phyloP scores from a whole-genome alignment of 2,888 invertebrate genomes.

The Ophioninae sp. region DNA sequence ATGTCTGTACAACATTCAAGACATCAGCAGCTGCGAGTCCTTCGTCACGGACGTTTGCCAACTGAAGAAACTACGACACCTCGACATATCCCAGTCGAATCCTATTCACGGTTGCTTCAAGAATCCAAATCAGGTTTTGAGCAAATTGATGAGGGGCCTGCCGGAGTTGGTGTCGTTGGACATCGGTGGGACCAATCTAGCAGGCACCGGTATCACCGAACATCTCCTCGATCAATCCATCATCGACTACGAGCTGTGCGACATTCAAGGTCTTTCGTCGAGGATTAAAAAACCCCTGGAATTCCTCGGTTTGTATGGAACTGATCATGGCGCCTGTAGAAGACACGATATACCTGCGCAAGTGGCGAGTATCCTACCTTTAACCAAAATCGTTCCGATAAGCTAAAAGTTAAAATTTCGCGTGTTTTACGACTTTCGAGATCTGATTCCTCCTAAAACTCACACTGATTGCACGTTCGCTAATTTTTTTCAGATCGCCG shows the following conservation, averaged over 20 bases:
- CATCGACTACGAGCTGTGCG: slow-evolving; percentile 81
- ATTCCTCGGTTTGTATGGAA: slow-evolving; percentile 95
- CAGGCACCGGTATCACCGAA: slow-evolving; percentile 90
- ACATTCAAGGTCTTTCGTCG: slow-evolving; percentile 93
- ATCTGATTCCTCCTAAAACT: not conserved
- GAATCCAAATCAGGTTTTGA: slow-evolving; percentile 88
- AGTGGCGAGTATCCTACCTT: slow-evolving; percentile 83
- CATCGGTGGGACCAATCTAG: slow-evolving; percentile 97
- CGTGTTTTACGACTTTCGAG: too few species aligned
- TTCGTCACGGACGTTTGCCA: slow-evolving; percentile 79
- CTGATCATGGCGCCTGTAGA: slow-evolving; percentile 93
- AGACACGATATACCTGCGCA: slow-evolving; percentile 95
- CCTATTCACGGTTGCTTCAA: slow-evolving; percentile 88
- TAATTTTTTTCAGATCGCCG: slow-evolving; percentile 87
- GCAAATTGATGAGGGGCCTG: slow-evolving; percentile 87
- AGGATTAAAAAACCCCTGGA: slow-evolving; percentile 90
- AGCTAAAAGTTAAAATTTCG: too few species aligned
- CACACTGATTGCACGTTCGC: not conserved
- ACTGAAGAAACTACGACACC: slow-evolving; percentile 83
- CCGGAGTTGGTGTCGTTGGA: slow-evolving; percentile 92
- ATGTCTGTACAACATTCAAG: slow-evolving; percentile 89
- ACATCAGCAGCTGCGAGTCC: slow-evolving; percentile 72
- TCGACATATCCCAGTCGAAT: slow-evolving; percentile 92
- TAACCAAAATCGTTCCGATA: too few species aligned
- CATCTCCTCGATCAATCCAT: slow-evolving; percentile 72